Percentiles rank a stretch among this genome's conserved stretches.
These are phyloP conservation scores for Serilophus lunatus DNA, from an alignment of 2,113 vertebrate species.

Conservation along the genomic window DNA sequence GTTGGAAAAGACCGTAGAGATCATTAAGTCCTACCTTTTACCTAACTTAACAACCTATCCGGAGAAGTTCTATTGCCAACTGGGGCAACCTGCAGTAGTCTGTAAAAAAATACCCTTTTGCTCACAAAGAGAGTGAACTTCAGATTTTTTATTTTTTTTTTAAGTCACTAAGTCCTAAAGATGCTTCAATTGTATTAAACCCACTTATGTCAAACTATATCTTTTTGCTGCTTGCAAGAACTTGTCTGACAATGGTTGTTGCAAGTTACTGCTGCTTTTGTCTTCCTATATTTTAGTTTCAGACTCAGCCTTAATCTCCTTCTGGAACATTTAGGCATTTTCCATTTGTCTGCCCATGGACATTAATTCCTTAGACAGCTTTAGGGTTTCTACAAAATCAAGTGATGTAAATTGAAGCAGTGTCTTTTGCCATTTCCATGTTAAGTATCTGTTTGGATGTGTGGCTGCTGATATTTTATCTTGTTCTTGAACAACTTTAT, in stretches of 20 bases:
- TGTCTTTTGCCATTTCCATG: slow-evolving; percentile 28
- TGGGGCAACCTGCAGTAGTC: background rate
- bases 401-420: background rate
- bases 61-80: background rate
- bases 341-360: slow-evolving; percentile 24
- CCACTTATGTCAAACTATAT: background rate
- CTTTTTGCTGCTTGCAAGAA: background rate
- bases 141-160: background rate
- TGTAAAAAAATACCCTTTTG: background rate
- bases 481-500: slow-evolving; percentile 17
- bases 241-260: background rate
- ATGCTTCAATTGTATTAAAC: background rate
- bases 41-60: no score
- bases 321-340: slow-evolving; percentile 1
- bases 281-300: background rate
- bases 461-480: slow-evolving; percentile 37
- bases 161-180: background rate
- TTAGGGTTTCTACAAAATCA: slow-evolving; percentile 34
- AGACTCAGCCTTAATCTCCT: background rate
- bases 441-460: slow-evolving; percentile 36
- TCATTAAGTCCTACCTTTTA: no score
- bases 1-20: no score
- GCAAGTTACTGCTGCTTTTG: background rate
- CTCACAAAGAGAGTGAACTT: background rate
- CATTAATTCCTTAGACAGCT: slow-evolving; percentile 16